Evolutionary conservation across 2,888 invertebrate genomes (phyloP).

Genomic region (Branchellion lobata): DNA sequence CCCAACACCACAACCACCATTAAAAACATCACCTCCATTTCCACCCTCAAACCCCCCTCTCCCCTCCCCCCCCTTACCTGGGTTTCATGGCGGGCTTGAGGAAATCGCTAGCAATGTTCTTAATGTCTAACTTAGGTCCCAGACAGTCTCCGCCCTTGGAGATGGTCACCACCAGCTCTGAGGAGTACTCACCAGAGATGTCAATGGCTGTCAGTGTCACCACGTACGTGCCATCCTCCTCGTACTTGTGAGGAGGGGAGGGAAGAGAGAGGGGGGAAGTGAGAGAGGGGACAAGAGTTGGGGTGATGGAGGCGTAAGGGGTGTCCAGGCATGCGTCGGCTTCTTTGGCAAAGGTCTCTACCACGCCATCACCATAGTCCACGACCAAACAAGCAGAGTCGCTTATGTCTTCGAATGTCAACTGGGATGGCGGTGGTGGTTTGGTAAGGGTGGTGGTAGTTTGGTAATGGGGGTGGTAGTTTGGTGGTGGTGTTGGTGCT

Average conservation of each 20-base stretch:
- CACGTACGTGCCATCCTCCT: conserved; percentile 35
- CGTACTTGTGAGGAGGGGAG: conserved; percentile 38
- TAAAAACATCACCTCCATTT: no score
- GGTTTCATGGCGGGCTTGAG: conserved; percentile 44
- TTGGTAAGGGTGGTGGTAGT: no score
- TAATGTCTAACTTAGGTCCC: conserved; percentile 54
- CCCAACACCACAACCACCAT: no score
- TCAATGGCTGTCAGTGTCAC: conserved; percentile 44
- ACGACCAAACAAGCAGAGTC: conserved; percentile 54
- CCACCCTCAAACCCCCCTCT: no score
- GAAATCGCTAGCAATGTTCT: conserved; percentile 46
- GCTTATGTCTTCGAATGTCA: conserved; percentile 53
- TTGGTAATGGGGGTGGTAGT: no score
- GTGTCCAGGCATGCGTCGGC: conserved; percentile 1
- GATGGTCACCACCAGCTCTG: conserved; percentile 51
- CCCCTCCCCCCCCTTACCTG: no score
- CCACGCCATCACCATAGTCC: conserved; percentile 53
- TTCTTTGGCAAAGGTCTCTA: neutral
- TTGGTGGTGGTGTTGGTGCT: no score
- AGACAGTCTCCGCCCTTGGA: conserved; percentile 53
- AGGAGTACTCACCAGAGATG: conserved; percentile 12
- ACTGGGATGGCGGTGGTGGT: conserved; percentile 3
- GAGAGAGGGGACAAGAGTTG: conserved; percentile 5
- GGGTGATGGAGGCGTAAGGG: neutral
- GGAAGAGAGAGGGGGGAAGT: conserved; percentile 35